Evolutionary conservation across 2,113 vertebrate species (phyloP), one percentile per base, ranked within the genome.

Genomic region (Myodes glareolus): DNA sequence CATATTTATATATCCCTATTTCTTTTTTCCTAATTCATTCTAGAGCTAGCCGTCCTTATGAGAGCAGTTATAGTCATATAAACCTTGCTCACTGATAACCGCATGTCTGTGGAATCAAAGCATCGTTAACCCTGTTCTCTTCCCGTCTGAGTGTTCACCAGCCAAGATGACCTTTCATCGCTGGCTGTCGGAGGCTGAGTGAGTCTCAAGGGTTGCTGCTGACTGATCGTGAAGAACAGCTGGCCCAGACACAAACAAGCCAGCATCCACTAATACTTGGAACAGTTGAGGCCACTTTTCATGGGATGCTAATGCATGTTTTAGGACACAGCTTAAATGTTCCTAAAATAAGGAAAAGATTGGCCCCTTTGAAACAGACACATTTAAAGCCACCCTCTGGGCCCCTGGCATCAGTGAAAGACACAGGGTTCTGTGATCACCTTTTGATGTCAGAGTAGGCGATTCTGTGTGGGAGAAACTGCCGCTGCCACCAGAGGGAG

Each of bases 401-500:
- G 25, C 7, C 27, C 21, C 36, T 31, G 4, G 50, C 55, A 67
- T 68, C 19, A 7, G 68, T 42, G 47, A 45, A 95, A 80, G 33
- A 23, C 61, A 61, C 1, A 63, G 25, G 36, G 23, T 2, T n/a
- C 45, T 39, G 12, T 1, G 67, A 8, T 42, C 50, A 23, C 12
- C 42, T 65, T 31, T 36, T 19, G 55, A 47, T 68, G 39, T 87
- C 7, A 0, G 29, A 19, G 11, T 0, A 1, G 70, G 27, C 33
- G 16, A 45, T 45, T 45, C 39, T 47, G 39, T 33, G 27, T 1
- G 4, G 9, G 63, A 67, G 42, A 16, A 45, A 17, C 39, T 27
- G 3, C 61, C 19, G 3, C 31, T 12, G 39, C 33, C 13, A 1
- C 0, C 39, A 36, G 10, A 17, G 14, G 0, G 0, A 23, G 5